A percentile compares a stretch with the other conserved stretches of the same genome.
These are phyloP conservation scores for Cryptomyrus ogoouensis DNA, from an alignment of 2,113 vertebrate species.

Conservation along the genomic window DNA sequence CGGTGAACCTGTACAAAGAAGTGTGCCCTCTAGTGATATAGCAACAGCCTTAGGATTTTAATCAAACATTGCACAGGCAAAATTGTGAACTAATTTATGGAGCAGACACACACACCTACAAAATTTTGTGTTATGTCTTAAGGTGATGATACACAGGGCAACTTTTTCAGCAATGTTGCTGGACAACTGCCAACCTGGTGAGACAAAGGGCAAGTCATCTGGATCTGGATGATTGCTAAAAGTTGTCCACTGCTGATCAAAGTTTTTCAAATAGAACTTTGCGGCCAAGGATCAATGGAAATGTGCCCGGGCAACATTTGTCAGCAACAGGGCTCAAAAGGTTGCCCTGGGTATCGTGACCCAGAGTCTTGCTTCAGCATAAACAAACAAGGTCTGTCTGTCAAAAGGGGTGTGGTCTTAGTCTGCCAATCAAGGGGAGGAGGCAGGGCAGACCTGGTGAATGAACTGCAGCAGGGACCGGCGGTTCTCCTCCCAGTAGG, in stretches of 20 bases:
- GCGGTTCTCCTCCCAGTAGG: conserved; percentile 84
- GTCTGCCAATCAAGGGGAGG: neutral
- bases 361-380: neutral
- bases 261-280: neutral
- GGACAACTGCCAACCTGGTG: neutral
- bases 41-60: neutral
- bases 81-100: neutral
- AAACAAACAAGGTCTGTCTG: neutral
- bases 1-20: conserved; percentile 70
- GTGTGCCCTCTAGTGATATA: neutral
- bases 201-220: neutral
- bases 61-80: neutral
- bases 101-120: neutral
- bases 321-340: neutral
- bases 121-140: neutral
- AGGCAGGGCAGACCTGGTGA: conserved; percentile 68
- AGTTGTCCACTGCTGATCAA: neutral
- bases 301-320: neutral
- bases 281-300: neutral
- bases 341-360: neutral
- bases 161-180: neutral
- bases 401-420: neutral
- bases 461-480: conserved; percentile 83
- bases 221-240: neutral
- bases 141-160: neutral